Evolutionary conservation across 2,888 invertebrate species (phyloP).

Genomic region (Leucophenga maculata): DNA sequence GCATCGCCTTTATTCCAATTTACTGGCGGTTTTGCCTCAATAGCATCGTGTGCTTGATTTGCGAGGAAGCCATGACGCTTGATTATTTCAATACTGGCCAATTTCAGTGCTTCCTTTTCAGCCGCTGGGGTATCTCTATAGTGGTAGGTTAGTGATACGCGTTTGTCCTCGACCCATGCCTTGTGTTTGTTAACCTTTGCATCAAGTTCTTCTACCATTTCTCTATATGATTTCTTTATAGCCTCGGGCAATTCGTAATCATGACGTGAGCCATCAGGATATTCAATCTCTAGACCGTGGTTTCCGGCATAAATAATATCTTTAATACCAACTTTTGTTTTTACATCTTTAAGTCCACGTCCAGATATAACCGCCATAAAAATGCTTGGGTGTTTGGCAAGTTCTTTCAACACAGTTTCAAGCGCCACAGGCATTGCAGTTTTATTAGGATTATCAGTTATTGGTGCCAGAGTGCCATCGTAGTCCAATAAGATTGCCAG

Average conservation of each 20-base stretch:
- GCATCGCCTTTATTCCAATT: conserved; percentile 76
- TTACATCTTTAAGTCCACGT: conserved; percentile 80
- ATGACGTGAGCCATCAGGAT: conserved; percentile 81
- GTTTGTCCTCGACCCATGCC: conserved; percentile 85
- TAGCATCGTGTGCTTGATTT: conserved; percentile 80
- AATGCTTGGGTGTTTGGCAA: conserved; percentile 79
- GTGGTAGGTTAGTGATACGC: conserved; percentile 81
- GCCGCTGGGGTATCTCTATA: conserved; percentile 79
- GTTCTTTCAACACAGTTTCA: conserved; percentile 77
- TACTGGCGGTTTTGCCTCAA: conserved; percentile 85
- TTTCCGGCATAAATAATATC: conserved; percentile 82
- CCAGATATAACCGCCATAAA: conserved; percentile 83
- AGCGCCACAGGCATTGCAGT: conserved; percentile 80
- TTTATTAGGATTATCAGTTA: conserved; percentile 81
- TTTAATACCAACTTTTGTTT: conserved; percentile 75
- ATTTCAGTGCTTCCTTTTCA: conserved; percentile 74
- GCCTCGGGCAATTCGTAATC: conserved; percentile 81
- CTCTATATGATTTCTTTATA: conserved; percentile 77
- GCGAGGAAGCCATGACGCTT: conserved; percentile 78
- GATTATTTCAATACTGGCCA: conserved; percentile 77
- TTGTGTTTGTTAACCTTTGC: conserved; percentile 77
- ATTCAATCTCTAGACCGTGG: conserved; percentile 83
- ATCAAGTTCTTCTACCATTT: conserved; percentile 77
- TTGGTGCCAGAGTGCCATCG: conserved; percentile 83
- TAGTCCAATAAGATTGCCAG: conserved; percentile 81